Evolutionary conservation across 2,113 vertebrate genomes (phyloP), one percentile per base, ranked within the genome.

Genomic region (Phrynocephalus versicolor): DNA sequence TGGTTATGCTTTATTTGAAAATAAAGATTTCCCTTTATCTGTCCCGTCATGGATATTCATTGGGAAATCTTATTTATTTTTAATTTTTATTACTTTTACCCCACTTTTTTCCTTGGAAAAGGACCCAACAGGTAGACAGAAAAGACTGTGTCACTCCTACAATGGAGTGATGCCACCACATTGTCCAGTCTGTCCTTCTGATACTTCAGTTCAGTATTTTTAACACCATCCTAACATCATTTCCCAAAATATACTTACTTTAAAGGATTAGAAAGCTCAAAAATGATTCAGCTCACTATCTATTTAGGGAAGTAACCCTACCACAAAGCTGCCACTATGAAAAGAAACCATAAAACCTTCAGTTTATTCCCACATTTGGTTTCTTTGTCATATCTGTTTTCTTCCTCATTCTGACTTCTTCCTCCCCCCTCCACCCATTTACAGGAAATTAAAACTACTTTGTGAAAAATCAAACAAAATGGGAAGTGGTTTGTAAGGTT

Each of bases 391-490:
- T 58, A 33, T 58, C 30, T 58, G 8, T 58, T 15, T 58, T 78
- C 18, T 27, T 78, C 77, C 84, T 70, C 69, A 10, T 45, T 35
- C 7, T 10, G 67, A 1, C 0, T 35, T 21, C 71, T 4, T 2
- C 37, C 83, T 33, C 14, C 23, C 25, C 14, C 39, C 39, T n/a
- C n/a, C n/a, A n/a, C n/a, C n/a, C n/a, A n/a, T 79, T 64, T 64
- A 35, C n/a, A 2, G 79, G 88, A 88, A 81, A 39, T 3, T 57
- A 58, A 79, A 25, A 9, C 0, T 0, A 10, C 85, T 51, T 51
- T 51, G 5, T 51, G 10, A 51, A 51, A 51, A 89, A 71, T 37
- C 35, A 35, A 57, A 89, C 89, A 88, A 73, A 23, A 89, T n/a
- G n/a, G 57, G 45, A 88, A 86, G 3, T 60, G 69, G 60, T 76